Evolutionary conservation across 2,888 invertebrate genomes (phyloP).

Genomic region (Diplolepis rosae): DNA sequence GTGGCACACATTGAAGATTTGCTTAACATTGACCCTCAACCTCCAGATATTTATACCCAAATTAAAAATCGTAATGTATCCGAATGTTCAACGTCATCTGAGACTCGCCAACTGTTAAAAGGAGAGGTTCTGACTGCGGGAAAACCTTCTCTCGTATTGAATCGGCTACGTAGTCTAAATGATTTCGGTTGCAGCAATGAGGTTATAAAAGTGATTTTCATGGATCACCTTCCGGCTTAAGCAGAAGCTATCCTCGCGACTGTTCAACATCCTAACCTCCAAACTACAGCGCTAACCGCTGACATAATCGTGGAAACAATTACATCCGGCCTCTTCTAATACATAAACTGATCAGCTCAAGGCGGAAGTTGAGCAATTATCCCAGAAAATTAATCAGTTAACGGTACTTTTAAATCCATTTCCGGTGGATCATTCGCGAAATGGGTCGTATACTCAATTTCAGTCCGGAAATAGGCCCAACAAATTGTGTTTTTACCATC

Average conservation of each 20-base stretch:
- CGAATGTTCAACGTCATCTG: neutral
- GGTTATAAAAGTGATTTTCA: constrained; percentile 2
- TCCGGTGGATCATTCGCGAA: too few relatives aligned
- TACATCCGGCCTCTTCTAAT: too few relatives aligned
- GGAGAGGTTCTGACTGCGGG: neutral
- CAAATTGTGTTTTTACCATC: too few relatives aligned
- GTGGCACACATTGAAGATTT: neutral
- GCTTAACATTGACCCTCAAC: neutral
- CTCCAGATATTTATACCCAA: neutral
- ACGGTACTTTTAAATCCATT: too few relatives aligned
- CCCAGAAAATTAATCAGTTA: too few relatives aligned
- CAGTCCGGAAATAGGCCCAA: too few relatives aligned
- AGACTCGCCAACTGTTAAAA: neutral
- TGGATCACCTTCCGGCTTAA: constrained; percentile 20
- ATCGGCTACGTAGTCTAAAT: neutral
- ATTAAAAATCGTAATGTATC: neutral
- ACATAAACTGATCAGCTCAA: too few relatives aligned
- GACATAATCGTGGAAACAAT: neutral
- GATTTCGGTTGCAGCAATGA: constrained; percentile 7
- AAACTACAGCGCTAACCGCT: neutral
- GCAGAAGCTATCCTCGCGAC: constrained; percentile 10
- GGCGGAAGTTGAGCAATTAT: too few relatives aligned
- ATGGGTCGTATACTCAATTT: too few relatives aligned
- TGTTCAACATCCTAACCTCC: too few relatives aligned
- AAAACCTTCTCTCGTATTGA: neutral